phyloP scores from a whole-genome alignment of 2,113 vertebrate species.

The Bambusicola thoracicus region DNA sequence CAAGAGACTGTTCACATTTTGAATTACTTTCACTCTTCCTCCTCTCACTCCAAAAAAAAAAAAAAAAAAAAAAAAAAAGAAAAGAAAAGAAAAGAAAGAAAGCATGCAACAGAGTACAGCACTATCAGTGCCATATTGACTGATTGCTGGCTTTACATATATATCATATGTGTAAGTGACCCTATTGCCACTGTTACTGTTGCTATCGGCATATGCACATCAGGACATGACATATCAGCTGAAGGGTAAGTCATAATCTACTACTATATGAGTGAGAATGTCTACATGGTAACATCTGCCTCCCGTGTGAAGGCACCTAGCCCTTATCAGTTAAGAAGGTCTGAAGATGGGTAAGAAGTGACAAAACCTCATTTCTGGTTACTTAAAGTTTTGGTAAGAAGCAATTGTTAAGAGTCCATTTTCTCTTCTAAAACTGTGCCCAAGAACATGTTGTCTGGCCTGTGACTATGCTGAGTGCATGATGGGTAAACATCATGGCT shows the following conservation, averaged over 20 bases:
- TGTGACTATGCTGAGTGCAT: not conserved
- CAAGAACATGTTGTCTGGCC: not conserved
- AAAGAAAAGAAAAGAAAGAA: too few species aligned
- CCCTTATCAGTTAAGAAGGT: not conserved
- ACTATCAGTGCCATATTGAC: not conserved
- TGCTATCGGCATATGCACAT: not conserved
- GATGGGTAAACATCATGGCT: not conserved
- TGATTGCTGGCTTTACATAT: not conserved
- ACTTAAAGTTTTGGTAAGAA: not conserved
- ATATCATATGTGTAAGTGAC: not conserved
- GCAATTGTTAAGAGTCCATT: not conserved
- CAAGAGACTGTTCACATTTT: conserved; percentile 12
- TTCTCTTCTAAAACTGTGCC: not conserved
- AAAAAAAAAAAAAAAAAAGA: too few species aligned
- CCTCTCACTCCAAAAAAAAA: not conserved
- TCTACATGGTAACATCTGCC: not conserved
- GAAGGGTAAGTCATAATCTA: not conserved
- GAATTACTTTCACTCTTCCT: conserved; percentile 2
- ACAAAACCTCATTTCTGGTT: not conserved
- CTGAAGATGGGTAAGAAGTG: not conserved
- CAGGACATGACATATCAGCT: not conserved
- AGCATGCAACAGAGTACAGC: not conserved
- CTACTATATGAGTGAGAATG: not conserved
- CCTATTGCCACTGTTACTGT: not conserved
- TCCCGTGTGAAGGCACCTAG: not conserved